Percentiles rank a stretch among this genome's conserved stretches.
Conservation (phyloP, 2,797 vertebrate species). For the Delichon dasypus region DNA sequence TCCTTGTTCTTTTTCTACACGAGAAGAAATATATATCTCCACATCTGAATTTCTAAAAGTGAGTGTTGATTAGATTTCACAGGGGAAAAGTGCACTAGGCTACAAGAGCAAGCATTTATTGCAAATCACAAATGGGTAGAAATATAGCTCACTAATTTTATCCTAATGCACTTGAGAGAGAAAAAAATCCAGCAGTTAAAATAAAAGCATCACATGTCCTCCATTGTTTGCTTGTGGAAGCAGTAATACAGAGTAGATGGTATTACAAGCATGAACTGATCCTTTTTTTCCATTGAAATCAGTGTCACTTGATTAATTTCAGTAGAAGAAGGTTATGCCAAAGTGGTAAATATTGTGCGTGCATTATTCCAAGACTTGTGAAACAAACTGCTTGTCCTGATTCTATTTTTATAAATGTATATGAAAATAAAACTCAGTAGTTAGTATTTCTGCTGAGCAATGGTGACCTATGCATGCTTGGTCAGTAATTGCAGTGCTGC, state of each 20-base stretch:
- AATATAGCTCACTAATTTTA: constrained; percentile 61
- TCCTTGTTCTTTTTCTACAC: neutral
- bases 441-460: constrained; percentile 1
- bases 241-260: neutral
- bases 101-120: neutral
- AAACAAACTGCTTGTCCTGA: neutral
- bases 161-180: constrained; percentile 45
- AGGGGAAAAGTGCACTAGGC: constrained; percentile 20
- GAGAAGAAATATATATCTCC: neutral
- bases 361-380: neutral
- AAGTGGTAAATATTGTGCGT: neutral
- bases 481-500: neutral
- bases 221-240: constrained; percentile 47
- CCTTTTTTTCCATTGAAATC: constrained; percentile 13
- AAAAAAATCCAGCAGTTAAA: constrained; percentile 28
- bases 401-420: constrained; percentile 39
- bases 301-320: constrained; percentile 9
- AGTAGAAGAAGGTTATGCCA: neutral
- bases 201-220: constrained; percentile 34
- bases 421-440: constrained; percentile 1
- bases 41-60: constrained; percentile 22
- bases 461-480: neutral
- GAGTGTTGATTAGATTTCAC: constrained; percentile 34
- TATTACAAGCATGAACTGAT: neutral
- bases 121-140: constrained; percentile 58